Evolutionary conservation across 2,113 vertebrate species (phyloP), one percentile per base, ranked within the genome.

Genomic region (Triplophysa siluroides): DNA sequence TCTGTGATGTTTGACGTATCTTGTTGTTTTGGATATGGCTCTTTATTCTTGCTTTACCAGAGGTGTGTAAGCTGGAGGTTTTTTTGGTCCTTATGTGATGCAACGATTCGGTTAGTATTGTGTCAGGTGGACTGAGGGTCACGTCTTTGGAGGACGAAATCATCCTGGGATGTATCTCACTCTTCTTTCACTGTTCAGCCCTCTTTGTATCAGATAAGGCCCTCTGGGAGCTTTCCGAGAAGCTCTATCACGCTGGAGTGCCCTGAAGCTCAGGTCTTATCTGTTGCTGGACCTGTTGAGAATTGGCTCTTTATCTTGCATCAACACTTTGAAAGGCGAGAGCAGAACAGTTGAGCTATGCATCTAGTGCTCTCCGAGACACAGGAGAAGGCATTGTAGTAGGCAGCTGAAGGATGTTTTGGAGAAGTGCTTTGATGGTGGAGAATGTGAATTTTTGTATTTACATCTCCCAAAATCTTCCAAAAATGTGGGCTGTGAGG

Each of bases 241-340:
- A 82, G 67, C 79, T n/a, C 24, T 61, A 69, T 87, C 88, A 70
- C 78, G 38, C 84, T 79, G 66, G 83, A 89, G 78, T 89, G 86
- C 84, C 83, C 78, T 83, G 78, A 84, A 83, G 78, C 85, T 80
- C 63, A 23, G 60, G 82, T 82, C 61, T 92, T 89, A 89, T 91
- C 88, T 88, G 60, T 33, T 65, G 77, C 67, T 82, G 81, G 83
- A 88, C 80, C 68, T 87, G 83, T 83, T 85, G 86, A 75, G 79
- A 86, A 83, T 87, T 81, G 78, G 47, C 54, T 69, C 52, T 78
- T 86, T 89, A 90, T 92, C 87, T 82, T 66, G 75, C 87, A 90
- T 90, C 89, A 87, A 81, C 69, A 81, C 61, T 2, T 66, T 66
- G 18, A 78, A 78, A 50, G 80, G 81, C 72, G 70, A 85, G 72